phyloP scores from a whole-genome alignment of 2,797 vertebrate genomes.

The Schizothorax lantsangensis region DNA sequence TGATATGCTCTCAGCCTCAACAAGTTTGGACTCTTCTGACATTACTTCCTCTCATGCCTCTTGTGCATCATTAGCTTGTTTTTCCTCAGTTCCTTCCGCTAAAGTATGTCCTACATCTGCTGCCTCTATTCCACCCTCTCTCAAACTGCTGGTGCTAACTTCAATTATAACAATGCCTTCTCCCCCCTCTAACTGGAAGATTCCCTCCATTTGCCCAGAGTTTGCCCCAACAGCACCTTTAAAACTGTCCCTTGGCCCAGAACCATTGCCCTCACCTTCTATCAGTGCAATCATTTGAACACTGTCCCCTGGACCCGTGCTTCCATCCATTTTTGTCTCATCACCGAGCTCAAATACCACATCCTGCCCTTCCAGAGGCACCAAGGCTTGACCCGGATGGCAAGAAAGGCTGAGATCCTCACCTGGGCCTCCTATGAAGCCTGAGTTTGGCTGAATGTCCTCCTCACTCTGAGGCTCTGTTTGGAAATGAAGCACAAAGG shows the following conservation, averaged over 20 bases:
- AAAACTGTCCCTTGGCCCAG: constrained; percentile 66
- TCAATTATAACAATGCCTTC: constrained; percentile 85
- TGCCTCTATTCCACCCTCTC: constrained; percentile 71
- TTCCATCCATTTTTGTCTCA: constrained; percentile 75
- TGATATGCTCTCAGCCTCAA: constrained; percentile 50
- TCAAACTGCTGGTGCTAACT: constrained; percentile 81
- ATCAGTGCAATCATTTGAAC: constrained; percentile 85
- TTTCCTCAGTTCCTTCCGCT: constrained; percentile 66
- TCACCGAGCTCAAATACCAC: constrained; percentile 80
- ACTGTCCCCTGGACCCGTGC: constrained; percentile 68
- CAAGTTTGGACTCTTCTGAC: constrained; percentile 45
- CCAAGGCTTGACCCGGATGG: constrained; percentile 70
- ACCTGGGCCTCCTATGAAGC: constrained; percentile 68
- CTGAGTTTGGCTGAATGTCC: constrained; percentile 48
- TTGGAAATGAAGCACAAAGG: constrained; percentile 82
- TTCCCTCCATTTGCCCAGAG: constrained; percentile 73
- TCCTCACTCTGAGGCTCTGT: constrained; percentile 69
- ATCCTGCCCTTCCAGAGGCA: constrained; percentile 77
- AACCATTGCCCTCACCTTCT: constrained; percentile 70
- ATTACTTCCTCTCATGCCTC: constrained; percentile 60
- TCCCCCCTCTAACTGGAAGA: constrained; percentile 80
- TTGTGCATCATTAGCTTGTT: constrained; percentile 57
- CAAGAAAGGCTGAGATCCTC: constrained; percentile 76
- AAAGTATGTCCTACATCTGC: constrained; percentile 66
- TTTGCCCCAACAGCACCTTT: constrained; percentile 60